phyloP scores from a whole-genome alignment of 2,888 invertebrate genomes.

The Xiphydria camelus region DNA sequence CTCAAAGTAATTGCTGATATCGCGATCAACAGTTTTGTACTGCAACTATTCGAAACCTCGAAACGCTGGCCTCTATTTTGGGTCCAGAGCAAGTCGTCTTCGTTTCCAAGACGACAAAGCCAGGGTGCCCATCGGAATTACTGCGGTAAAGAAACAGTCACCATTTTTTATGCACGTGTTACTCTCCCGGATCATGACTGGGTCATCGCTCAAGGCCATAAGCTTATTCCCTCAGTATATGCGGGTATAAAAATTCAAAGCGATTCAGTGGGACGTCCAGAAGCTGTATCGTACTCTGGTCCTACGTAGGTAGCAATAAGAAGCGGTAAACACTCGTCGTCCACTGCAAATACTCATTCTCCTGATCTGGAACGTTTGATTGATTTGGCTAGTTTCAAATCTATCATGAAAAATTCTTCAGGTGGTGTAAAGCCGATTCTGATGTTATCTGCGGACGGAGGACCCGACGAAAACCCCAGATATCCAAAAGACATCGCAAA shows the following conservation, averaged over 20 bases:
- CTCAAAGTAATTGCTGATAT: no score
- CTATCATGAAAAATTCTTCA: no score
- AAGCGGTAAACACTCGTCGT: slow-evolving; percentile 38
- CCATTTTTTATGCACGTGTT: no score
- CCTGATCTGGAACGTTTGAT: no score
- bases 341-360: slow-evolving; percentile 36
- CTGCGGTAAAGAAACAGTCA: slow-evolving; percentile 43
- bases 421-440: no score
- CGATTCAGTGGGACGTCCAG: slow-evolving; percentile 32
- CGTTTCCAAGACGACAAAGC: slow-evolving; percentile 35
- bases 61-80: slow-evolving; percentile 26
- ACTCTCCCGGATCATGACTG: slow-evolving; percentile 41
- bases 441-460: no score
- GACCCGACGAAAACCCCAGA: slow-evolving; percentile 33
- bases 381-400: no score
- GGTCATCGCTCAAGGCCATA: slow-evolving; percentile 37
- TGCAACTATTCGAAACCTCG: slow-evolving; percentile 7
- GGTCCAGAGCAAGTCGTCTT: slow-evolving; percentile 23
- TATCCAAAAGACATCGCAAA: slow-evolving; percentile 30
- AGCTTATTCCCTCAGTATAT: slow-evolving; percentile 37
- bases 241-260: slow-evolving; percentile 33
- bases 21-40: not conserved
- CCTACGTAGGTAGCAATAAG: slow-evolving; percentile 53
- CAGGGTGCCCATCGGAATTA: slow-evolving; percentile 36
- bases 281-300: slow-evolving; percentile 50